phyloP scores from a whole-genome alignment of 2,113 vertebrate species.

The Mustela nigripes region DNA sequence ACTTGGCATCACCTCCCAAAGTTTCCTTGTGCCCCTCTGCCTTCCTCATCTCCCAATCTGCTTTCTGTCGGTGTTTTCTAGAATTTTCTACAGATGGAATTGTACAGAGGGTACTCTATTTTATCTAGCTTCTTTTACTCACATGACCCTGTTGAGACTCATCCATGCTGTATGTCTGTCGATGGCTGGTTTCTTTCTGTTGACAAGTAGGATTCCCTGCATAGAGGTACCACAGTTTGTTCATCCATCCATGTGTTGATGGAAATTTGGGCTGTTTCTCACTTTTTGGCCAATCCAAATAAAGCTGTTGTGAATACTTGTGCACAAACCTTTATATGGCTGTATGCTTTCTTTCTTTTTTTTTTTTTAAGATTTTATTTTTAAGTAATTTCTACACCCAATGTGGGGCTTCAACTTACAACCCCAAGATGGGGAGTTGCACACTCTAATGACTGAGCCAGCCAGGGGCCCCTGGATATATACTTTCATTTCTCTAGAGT shows the following conservation, averaged over 20 bases:
- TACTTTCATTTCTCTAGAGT: no score
- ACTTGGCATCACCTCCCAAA: background rate
- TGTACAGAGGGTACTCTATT: background rate
- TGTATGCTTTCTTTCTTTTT: background rate
- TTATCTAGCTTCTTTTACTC: background rate
- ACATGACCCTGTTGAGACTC: background rate
- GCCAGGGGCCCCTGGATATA: no score
- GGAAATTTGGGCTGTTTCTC: background rate
- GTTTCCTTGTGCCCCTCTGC: background rate
- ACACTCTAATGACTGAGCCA: no score
- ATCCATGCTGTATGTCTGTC: background rate
- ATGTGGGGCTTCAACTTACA: no score
- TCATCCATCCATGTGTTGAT: background rate
- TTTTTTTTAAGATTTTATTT: no score
- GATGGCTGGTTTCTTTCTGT: background rate
- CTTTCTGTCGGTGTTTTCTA: background rate
- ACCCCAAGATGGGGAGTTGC: background rate
- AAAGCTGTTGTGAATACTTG: background rate
- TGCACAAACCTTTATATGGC: background rate
- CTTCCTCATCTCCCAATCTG: background rate
- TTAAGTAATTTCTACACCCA: no score
- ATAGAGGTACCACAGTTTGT: background rate
- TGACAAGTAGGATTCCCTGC: background rate
- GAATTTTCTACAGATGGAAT: background rate
- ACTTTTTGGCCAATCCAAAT: background rate